A percentile compares a stretch with the other conserved stretches of the same genome.
phyloP scores from a whole-genome alignment of 2,113 vertebrate species.

The Apodemus sylvaticus region DNA sequence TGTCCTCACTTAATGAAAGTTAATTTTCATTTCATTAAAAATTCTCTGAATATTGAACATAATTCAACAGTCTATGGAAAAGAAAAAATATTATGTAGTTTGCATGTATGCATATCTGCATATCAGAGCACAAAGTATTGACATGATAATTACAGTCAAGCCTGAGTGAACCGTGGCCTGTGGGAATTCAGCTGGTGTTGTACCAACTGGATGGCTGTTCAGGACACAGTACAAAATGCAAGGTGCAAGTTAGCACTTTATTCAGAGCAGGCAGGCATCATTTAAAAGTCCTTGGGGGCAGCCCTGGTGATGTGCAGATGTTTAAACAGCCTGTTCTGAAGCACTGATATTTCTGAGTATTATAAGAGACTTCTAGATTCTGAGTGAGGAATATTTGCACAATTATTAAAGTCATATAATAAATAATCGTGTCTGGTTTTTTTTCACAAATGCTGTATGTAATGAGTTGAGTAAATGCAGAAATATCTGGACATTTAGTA shows the following conservation, averaged over 20 bases:
- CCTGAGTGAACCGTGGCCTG: conserved; percentile 90
- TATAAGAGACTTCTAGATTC: conserved; percentile 81
- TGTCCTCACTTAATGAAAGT: conserved; percentile 84
- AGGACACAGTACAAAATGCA: conserved; percentile 94
- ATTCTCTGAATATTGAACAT: conserved; percentile 87
- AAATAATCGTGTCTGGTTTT: conserved; percentile 43
- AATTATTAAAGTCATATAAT: conserved; percentile 74
- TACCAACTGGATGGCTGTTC: conserved; percentile 96
- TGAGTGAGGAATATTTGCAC: conserved; percentile 83
- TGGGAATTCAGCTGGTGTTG: conserved; percentile 93
- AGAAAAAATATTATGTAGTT: conserved; percentile 90
- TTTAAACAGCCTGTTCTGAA: conserved; percentile 91
- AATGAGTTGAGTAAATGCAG: conserved; percentile 50
- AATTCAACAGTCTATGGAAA: conserved; percentile 88
- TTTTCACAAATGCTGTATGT: conserved; percentile 29
- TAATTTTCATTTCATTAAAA: conserved; percentile 88
- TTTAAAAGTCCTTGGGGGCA: conserved; percentile 93
- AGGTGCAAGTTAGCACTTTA: conserved; percentile 94
- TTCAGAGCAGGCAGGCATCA: conserved; percentile 94
- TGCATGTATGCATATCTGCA: conserved; percentile 92
- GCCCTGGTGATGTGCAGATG: conserved; percentile 91
- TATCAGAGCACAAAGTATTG: conserved; percentile 94
- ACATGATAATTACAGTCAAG: conserved; percentile 99
- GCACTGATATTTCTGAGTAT: conserved; percentile 86
- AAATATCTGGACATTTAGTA: conserved; percentile 49